These are phyloP conservation scores for Hystrix cristata DNA, from an alignment of 2,113 vertebrate species.

Conservation along the genomic window DNA sequence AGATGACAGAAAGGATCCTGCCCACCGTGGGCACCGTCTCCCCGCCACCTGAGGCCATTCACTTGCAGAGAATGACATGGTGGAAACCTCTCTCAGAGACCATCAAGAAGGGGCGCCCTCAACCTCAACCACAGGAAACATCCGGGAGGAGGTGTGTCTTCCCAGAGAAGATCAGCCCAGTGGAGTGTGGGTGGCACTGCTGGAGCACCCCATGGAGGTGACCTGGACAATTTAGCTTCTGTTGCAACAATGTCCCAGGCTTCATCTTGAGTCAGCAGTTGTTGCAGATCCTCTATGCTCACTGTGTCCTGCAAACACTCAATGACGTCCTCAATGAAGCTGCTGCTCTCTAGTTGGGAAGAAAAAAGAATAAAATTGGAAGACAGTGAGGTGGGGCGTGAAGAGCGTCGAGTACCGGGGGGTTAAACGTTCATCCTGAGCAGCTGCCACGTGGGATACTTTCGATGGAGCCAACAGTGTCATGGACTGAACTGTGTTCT, in stretches of 20 bases:
- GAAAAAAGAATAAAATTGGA: neutral
- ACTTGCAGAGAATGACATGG: neutral
- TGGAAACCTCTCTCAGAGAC: neutral
- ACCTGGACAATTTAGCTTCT: neutral
- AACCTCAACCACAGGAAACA: neutral
- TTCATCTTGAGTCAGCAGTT: neutral
- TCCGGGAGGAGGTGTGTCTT: neutral
- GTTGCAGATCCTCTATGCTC: neutral
- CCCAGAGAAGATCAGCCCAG: neutral
- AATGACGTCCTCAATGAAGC: neutral
- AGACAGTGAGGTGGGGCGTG: neutral
- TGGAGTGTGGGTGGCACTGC: neutral
- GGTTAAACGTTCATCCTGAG: neutral
- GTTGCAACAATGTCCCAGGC: neutral
- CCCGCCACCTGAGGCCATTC: neutral
- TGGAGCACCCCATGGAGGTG: neutral
- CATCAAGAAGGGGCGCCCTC: neutral
- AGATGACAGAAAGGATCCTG: neutral
- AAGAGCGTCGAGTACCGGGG: neutral
- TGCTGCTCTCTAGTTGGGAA: neutral
- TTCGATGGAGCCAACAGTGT: neutral
- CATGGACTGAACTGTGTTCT: neutral
- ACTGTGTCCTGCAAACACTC: fast-evolving
- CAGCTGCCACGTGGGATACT: neutral
- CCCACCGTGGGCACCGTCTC: neutral